Base-by-base conservation (phyloP, 1,140 invertebrate species). In the Rhopalosiphum padi region DNA sequence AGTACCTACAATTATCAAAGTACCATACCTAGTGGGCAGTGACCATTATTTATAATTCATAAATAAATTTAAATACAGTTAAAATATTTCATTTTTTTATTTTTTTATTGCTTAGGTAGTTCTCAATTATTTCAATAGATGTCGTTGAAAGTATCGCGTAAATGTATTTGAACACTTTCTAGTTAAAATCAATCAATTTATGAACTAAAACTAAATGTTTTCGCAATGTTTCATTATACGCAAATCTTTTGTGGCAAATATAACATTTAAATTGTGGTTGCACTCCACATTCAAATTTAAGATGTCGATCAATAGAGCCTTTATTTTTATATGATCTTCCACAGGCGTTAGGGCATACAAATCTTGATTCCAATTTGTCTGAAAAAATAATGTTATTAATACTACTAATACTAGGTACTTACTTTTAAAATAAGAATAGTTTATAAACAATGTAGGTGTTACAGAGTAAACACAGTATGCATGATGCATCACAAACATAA, bases 281-380 rank as follows among this genome's bases (percentile, higher is more conserved):
- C n/a, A 94, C 90, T 9, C 94, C 94, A 91, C 94, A 94, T 68
- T 94, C 90, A 22, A 68, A 90, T 83, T 91, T 93, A 35, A 93
- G 35, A 88, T 94, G 94, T 82, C 91, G 53, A 18, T 22, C 4
- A 8, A 94, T 68, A 94, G 96, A 96, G 48, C 95, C 94, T 53
- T 95, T 95, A 35, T 95, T 94, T 35, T 95, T 94, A 94, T 95
- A 95, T 43, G 94, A 94, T 89, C 95, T 96, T 48, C 95, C 95
- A 94, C 96, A 96, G 60, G 95, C 94, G 25, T 95, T 93, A 21
- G 90, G 90, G 2, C 90, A 91, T n/a, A 68, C 94, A 94, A 51
- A 37, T 30, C 37, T 77, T 18, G 95, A 94, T 87, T 48, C 30
- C 30, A 30, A 18, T 77, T n/a, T 30, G 9, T 41, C 83, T 86